These are phyloP conservation scores for Excalfactoria chinensis DNA, from an alignment of 2,113 vertebrate genomes.

Conservation along the genomic window DNA sequence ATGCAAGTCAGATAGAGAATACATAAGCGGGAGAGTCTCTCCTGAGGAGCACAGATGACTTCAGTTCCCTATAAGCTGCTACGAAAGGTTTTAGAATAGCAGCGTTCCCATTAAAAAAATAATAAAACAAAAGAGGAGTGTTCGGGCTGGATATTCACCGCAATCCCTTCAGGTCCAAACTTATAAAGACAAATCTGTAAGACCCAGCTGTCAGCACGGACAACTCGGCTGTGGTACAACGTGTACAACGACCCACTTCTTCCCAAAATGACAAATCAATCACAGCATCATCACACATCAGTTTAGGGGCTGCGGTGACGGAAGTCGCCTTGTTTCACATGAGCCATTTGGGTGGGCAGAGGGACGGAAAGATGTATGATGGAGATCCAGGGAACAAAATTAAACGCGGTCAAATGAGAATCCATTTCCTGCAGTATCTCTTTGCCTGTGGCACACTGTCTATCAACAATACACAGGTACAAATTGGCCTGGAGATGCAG, in stretches of 20 bases:
- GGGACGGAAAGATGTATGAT: conserved; percentile 66
- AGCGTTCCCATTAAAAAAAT: not conserved
- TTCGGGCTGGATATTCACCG: not conserved
- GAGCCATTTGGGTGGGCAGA: conserved; percentile 71
- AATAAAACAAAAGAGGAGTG: not conserved
- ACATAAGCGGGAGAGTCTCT: not conserved
- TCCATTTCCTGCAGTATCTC: conserved; percentile 72
- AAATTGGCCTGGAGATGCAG: conserved; percentile 62
- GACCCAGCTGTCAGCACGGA: not conserved
- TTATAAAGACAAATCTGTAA: conserved; percentile 31
- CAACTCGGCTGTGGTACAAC: conserved; percentile 37
- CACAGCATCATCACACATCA: conserved; percentile 66
- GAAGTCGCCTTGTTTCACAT: conserved; percentile 57
- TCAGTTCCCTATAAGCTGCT: not conserved
- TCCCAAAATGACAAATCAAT: conserved; percentile 66
- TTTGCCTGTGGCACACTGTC: conserved; percentile 52
- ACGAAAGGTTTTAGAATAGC: not conserved
- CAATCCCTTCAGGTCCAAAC: conserved; percentile 26
- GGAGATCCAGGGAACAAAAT: conserved; percentile 66
- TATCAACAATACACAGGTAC: conserved; percentile 69
- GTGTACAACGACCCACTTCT: conserved; percentile 61
- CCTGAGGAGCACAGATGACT: conserved; percentile 3
- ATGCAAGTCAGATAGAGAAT: not conserved
- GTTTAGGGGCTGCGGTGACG: not conserved
- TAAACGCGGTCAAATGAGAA: conserved; percentile 72